Percentiles rank a stretch among this genome's conserved stretches.
Evolutionary conservation across 2,113 vertebrate species (phyloP).

Genomic region (Falcunculus frontatus): DNA sequence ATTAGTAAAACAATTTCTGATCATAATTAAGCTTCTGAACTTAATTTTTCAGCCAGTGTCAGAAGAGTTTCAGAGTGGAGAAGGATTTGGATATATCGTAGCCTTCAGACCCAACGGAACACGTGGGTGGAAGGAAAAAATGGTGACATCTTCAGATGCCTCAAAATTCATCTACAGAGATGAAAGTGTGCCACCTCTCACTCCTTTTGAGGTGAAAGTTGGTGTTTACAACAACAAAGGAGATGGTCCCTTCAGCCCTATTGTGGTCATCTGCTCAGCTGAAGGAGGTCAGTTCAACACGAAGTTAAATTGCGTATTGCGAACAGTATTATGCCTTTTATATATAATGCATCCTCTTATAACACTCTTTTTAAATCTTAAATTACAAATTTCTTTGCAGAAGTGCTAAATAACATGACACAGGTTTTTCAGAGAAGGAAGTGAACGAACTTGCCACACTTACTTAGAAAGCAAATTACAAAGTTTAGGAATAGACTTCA

Average conservation of each 20-base stretch:
- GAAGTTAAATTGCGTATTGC: not conserved
- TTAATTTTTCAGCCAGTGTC: constrained; percentile 85
- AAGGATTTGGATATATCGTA: constrained; percentile 96
- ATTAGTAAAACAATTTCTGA: not conserved
- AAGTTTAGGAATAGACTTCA: not conserved
- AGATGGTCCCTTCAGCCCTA: constrained; percentile 92
- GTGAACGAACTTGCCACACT: not conserved
- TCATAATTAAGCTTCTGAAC: not conserved
- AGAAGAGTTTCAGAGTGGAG: constrained; percentile 96
- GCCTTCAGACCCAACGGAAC: constrained; percentile 94
- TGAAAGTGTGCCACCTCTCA: constrained; percentile 93
- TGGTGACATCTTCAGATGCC: constrained; percentile 94
- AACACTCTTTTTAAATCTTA: not conserved
- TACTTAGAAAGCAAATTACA: not conserved
- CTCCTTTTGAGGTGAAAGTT: constrained; percentile 93
- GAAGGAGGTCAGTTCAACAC: constrained; percentile 86
- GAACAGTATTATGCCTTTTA: not conserved
- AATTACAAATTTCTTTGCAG: not conserved
- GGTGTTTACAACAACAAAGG: constrained; percentile 98
- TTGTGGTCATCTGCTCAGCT: constrained; percentile 90
- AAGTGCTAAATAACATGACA: not conserved
- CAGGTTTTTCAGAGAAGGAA: not conserved
- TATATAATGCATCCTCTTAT: not conserved
- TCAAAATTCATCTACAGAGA: constrained; percentile 95
- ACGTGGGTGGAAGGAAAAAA: constrained; percentile 95